Evolutionary conservation across 2,797 vertebrate genomes (phyloP).

Genomic region (Chlorospingus flavigularis): DNA sequence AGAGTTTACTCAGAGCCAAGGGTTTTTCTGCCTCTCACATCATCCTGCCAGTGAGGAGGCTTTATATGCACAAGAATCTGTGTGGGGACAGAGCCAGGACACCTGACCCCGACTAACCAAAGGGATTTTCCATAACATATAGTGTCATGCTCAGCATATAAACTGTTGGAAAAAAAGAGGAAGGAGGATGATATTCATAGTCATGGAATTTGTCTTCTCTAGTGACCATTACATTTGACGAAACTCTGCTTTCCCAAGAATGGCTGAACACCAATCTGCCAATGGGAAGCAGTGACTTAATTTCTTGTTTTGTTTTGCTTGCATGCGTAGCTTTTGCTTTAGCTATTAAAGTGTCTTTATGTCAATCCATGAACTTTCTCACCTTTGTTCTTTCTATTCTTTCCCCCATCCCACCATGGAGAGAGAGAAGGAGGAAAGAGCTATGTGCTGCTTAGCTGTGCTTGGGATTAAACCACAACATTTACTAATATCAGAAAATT

Average conservation of each 20-base stretch:
- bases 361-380: neutral
- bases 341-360: neutral
- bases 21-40: neutral
- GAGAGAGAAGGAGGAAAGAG: neutral
- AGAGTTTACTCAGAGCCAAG: neutral
- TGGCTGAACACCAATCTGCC: neutral
- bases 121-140: neutral
- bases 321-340: neutral
- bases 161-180: neutral
- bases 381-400: neutral
- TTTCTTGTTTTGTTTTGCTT: neutral
- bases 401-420: neutral
- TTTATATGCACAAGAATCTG: neutral
- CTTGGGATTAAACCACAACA: neutral
- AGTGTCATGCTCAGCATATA: neutral
- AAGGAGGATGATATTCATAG: neutral
- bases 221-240: neutral
- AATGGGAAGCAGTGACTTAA: neutral
- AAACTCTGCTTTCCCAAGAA: neutral
- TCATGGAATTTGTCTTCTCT: neutral
- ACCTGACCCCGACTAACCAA: neutral
- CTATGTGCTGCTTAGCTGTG: neutral
- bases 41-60: accelerated
- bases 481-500: neutral
- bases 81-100: accelerated